A percentile compares a stretch with the other conserved stretches of the same genome.
phyloP scores from a whole-genome alignment of 2,113 vertebrate species.

The Pelecanus crispus region DNA sequence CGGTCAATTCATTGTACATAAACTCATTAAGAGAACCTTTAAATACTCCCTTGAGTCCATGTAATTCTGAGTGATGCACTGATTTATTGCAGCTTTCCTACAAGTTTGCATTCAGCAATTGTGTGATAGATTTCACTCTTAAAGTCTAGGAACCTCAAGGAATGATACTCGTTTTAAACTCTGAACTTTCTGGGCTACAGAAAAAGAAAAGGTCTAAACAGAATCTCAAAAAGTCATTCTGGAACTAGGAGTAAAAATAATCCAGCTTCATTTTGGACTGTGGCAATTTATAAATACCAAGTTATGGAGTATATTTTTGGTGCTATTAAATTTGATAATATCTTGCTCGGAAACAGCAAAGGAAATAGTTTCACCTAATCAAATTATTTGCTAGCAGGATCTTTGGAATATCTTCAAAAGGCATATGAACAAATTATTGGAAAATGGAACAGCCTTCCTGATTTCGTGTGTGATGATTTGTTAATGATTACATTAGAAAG shows the following conservation, averaged over 20 bases:
- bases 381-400: neutral
- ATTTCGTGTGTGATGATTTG: neutral
- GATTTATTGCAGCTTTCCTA: neutral
- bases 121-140: neutral
- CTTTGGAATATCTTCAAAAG: slow-evolving; percentile 6
- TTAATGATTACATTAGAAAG: neutral
- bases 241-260: neutral
- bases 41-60: neutral
- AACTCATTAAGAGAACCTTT: neutral
- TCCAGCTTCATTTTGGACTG: neutral
- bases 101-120: neutral
- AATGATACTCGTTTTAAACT: neutral
- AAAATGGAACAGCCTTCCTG: slow-evolving; percentile 9
- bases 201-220: neutral
- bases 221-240: neutral
- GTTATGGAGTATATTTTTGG: neutral
- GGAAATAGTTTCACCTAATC: slow-evolving; percentile 35
- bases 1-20: neutral
- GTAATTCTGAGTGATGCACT: neutral
- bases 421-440: neutral
- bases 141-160: neutral
- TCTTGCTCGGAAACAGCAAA: neutral
- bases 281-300: neutral
- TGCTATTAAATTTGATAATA: slow-evolving; percentile 9
- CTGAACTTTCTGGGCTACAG: neutral